A percentile compares a stretch with the other conserved stretches of the same genome.
phyloP scores from a whole-genome alignment of 1,140 invertebrate genomes.

The Solenopsis fugax region DNA sequence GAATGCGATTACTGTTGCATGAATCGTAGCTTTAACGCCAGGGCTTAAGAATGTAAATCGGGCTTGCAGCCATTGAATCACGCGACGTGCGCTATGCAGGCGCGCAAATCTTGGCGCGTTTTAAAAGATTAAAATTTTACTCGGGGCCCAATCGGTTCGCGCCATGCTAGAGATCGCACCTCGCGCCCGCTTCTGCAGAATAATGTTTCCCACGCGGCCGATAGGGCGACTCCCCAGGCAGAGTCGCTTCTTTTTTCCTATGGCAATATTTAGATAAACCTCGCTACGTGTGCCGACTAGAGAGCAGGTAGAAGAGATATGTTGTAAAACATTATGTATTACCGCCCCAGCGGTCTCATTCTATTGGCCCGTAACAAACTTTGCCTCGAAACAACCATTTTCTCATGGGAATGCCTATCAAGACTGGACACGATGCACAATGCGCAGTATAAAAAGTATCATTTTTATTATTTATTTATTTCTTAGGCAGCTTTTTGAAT shows the following conservation, averaged over 20 bases:
- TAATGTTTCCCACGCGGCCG: slow-evolving; percentile 79
- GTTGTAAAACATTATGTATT: slow-evolving; percentile 61
- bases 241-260: slow-evolving; percentile 67
- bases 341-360: slow-evolving; percentile 23
- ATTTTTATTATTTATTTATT: neutral
- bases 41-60: slow-evolving; percentile 43
- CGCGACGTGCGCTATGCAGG: neutral
- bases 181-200: slow-evolving; percentile 60
- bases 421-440: slow-evolving; percentile 4
- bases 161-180: slow-evolving; percentile 67
- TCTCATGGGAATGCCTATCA: slow-evolving; percentile 12
- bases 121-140: slow-evolving; percentile 66
- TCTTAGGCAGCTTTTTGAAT: neutral
- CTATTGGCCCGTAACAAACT: slow-evolving; percentile 55
- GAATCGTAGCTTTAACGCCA: slow-evolving; percentile 9
- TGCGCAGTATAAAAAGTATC: slow-evolving; percentile 9
- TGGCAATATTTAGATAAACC: slow-evolving; percentile 78
- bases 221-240: slow-evolving; percentile 67
- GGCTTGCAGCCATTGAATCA: slow-evolving; percentile 41
- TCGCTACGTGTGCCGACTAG: slow-evolving; percentile 73
- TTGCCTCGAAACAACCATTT: slow-evolving; percentile 24
- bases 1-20: slow-evolving; percentile 8
- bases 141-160: slow-evolving; percentile 56
- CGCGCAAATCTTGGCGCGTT: slow-evolving; percentile 51
- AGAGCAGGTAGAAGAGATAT: slow-evolving; percentile 63